Evolutionary conservation across 2,113 vertebrate species (phyloP).

Genomic region (Apteryx mantelli): DNA sequence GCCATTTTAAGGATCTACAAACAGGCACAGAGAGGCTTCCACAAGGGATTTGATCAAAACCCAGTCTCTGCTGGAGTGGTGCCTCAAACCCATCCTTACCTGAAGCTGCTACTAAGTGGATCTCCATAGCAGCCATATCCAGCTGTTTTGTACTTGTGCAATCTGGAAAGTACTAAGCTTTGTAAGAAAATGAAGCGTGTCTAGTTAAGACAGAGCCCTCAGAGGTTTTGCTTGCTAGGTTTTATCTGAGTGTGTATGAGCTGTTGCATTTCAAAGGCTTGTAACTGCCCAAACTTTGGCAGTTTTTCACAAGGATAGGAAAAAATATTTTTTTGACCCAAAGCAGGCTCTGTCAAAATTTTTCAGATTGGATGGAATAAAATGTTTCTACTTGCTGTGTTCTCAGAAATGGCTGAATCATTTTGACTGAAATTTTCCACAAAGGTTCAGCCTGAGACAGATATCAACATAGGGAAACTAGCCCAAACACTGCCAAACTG

Average conservation of each 20-base stretch:
- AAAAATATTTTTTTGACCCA: background rate
- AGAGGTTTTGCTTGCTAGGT: background rate
- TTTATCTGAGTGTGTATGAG: background rate
- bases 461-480: background rate
- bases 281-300: background rate
- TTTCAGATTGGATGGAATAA: background rate
- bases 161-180: background rate
- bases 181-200: background rate
- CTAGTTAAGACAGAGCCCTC: background rate
- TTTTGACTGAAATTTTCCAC: background rate
- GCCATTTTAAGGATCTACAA: background rate
- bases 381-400: background rate
- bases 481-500: background rate
- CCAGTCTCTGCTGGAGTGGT: background rate
- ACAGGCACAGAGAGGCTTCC: background rate
- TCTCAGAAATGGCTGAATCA: background rate
- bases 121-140: background rate
- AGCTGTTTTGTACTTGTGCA: background rate
- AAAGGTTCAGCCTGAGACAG: background rate
- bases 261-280: constrained; percentile 11
- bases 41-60: background rate
- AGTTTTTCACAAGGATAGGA: background rate
- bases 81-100: background rate
- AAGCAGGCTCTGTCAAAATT: background rate
- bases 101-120: background rate